Percentiles rank a stretch among this genome's conserved stretches.
Conservation (phyloP, 2,797 vertebrate species). For the Leptoclinus maculatus region DNA sequence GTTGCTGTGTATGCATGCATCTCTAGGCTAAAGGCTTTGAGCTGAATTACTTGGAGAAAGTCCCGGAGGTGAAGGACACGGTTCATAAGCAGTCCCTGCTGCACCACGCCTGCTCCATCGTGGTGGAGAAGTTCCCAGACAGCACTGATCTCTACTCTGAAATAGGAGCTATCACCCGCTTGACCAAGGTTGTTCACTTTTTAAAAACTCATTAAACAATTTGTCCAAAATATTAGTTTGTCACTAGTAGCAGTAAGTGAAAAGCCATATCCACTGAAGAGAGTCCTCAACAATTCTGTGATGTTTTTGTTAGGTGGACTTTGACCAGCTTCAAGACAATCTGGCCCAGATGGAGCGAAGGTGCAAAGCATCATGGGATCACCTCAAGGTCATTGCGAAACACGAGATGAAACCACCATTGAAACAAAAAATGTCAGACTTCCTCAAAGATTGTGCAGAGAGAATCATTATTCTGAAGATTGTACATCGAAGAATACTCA, state of each 20-base stretch:
- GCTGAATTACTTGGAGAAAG: constrained; percentile 98
- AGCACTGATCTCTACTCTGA: constrained; percentile 98
- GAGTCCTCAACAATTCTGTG: background rate
- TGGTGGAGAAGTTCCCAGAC: constrained; percentile 97
- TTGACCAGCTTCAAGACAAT: constrained; percentile 98
- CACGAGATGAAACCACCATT: constrained; percentile 95
- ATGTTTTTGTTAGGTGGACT: constrained; percentile 89
- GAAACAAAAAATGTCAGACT: constrained; percentile 97
- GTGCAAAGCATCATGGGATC: constrained; percentile 99
- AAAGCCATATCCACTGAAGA: background rate
- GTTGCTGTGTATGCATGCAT: constrained; percentile 43
- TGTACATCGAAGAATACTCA: constrained; percentile 96
- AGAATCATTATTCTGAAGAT: constrained; percentile 97
- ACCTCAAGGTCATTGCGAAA: constrained; percentile 97
- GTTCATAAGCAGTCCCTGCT: constrained; percentile 98
- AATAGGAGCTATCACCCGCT: constrained; percentile 95
- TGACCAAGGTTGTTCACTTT: constrained; percentile 88
- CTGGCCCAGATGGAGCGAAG: constrained; percentile 95
- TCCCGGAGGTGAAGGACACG: constrained; percentile 98
- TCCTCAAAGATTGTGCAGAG: constrained; percentile 97
- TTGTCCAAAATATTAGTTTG: background rate
- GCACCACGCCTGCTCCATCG: constrained; percentile 94
- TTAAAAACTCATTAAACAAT: background rate
- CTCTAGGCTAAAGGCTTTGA: constrained; percentile 98
- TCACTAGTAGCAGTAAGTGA: background rate